phyloP scores from a whole-genome alignment of 2,797 vertebrate species.

The Anabas testudineus region DNA sequence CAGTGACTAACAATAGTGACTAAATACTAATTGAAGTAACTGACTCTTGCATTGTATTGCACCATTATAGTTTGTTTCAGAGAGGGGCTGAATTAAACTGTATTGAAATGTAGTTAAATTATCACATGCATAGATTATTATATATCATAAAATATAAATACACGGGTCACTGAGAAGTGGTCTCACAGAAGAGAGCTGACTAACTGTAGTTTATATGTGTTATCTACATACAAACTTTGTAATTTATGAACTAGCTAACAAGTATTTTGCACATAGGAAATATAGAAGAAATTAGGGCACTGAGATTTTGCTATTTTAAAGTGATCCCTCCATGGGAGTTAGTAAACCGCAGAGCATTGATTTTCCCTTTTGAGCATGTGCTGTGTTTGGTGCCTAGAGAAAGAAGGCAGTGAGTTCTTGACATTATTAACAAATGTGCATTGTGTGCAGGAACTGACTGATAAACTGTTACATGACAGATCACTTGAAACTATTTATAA shows the following conservation, averaged over 20 bases:
- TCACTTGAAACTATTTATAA: slow-evolving; percentile 39
- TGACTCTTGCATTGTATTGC: no score
- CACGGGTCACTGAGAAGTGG: neutral
- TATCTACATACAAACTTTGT: slow-evolving; percentile 9
- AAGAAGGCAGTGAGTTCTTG: slow-evolving; percentile 42
- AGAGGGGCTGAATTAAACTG: neutral
- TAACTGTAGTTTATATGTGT: neutral
- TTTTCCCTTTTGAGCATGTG: slow-evolving; percentile 34
- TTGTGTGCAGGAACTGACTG: slow-evolving; percentile 39
- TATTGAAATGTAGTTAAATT: neutral
- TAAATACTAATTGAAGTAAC: no score
- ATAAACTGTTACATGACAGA: slow-evolving; percentile 43
- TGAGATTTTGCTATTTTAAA: slow-evolving; percentile 36
- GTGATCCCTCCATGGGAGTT: slow-evolving; percentile 25
- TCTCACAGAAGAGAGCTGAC: neutral
- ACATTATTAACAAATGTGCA: slow-evolving; percentile 50
- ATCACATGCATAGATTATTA: neutral
- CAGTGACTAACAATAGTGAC: no score
- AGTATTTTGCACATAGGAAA: slow-evolving; percentile 13
- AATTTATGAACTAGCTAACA: slow-evolving; percentile 25
- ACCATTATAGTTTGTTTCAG: neutral
- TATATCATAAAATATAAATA: no score
- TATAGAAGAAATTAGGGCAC: neutral
- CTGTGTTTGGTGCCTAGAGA: slow-evolving; percentile 42
- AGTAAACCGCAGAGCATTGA: slow-evolving; percentile 41